A percentile compares a stretch with the other conserved stretches of the same genome.
Conservation (phyloP, 2,888 invertebrate species). For the Eilema sororculum region DNA sequence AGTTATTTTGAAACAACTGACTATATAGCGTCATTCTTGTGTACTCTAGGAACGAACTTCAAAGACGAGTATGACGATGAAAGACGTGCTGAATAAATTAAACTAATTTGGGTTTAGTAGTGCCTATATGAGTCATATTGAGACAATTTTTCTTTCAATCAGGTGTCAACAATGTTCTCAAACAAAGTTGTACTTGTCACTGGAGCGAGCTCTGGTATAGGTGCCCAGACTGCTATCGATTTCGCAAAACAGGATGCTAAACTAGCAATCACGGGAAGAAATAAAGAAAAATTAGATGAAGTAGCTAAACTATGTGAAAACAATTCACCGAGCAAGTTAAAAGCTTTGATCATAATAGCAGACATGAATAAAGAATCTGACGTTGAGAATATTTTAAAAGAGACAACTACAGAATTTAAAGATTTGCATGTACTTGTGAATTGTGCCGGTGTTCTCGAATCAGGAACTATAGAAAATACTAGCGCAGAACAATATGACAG, state of each 20-base stretch:
- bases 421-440: constrained; percentile 93
- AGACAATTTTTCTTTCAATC: constrained; percentile 45
- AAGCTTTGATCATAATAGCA: constrained; percentile 87
- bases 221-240: constrained; percentile 89
- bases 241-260: constrained; percentile 89
- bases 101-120: too few species aligned
- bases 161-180: constrained; percentile 75
- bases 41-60: too few species aligned
- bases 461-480: constrained; percentile 93
- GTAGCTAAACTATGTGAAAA: constrained; percentile 87
- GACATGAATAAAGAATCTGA: constrained; percentile 91
- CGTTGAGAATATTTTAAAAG: constrained; percentile 88
- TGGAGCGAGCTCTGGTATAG: constrained; percentile 92
- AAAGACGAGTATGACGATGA: too few species aligned
- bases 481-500: constrained; percentile 94
- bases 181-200: constrained; percentile 88
- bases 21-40: too few species aligned
- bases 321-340: constrained; percentile 65
- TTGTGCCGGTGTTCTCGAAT: constrained; percentile 94
- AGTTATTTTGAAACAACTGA: too few species aligned
- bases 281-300: constrained; percentile 89
- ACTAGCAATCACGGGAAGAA: constrained; percentile 90
- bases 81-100: too few species aligned
- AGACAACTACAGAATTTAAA: constrained; percentile 89
- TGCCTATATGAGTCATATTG: neutral